Percentiles rank a stretch among this genome's conserved stretches.
Evolutionary conservation across 2,888 invertebrate genomes (phyloP).

Genomic region (Lepidocyrtinus sp.): DNA sequence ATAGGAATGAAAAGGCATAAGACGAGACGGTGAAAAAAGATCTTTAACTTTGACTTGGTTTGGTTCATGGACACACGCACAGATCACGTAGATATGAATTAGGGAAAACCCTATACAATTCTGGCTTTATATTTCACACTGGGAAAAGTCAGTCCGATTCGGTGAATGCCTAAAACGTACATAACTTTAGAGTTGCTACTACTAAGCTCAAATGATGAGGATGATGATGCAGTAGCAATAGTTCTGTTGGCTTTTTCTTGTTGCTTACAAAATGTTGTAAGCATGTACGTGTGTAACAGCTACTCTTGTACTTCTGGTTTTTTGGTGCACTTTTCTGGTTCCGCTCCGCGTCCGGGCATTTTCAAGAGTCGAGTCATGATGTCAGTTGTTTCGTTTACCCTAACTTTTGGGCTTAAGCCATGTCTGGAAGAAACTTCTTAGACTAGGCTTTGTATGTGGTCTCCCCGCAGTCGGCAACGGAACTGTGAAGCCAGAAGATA

Average conservation of each 20-base stretch:
- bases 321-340: conserved; percentile 37
- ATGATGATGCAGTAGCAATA: conserved; percentile 1
- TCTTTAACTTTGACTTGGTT: conserved; percentile 43
- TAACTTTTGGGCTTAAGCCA: conserved; percentile 19
- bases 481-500: conserved; percentile 51
- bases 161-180: not conserved
- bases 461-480: conserved; percentile 51
- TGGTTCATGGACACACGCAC: conserved; percentile 49
- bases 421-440: conserved; percentile 45
- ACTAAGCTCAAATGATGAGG: not conserved
- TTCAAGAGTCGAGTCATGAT: conserved; percentile 53
- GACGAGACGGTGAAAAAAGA: conserved; percentile 5
- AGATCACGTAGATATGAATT: conserved; percentile 33
- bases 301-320: conserved; percentile 24
- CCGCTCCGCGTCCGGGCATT: conserved; percentile 53
- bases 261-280: conserved; percentile 5
- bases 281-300: not conserved
- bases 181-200: not conserved
- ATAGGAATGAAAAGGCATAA: conserved; percentile 35
- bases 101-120: not conserved
- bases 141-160: not conserved
- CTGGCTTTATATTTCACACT: not conserved
- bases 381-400: conserved; percentile 42
- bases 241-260: conserved; percentile 34
- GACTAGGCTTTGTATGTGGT: conserved; percentile 32